Conservation (phyloP, 2,113 vertebrate genomes). For the Riparia riparia region DNA sequence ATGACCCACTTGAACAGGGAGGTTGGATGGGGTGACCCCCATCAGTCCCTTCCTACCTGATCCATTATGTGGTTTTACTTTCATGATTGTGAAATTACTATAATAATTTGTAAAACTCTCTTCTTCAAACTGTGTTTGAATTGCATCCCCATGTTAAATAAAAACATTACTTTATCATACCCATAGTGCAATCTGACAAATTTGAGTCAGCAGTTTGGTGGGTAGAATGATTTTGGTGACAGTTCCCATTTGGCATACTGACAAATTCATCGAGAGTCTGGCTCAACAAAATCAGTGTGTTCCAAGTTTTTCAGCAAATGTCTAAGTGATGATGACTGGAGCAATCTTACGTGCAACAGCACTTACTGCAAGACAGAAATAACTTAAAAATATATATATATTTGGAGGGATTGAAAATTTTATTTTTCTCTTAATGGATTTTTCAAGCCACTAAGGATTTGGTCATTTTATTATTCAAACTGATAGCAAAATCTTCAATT, state of each 20-base stretch:
- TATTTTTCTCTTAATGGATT: background rate
- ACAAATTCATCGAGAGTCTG: background rate
- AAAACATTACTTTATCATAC: background rate
- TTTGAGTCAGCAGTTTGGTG: background rate
- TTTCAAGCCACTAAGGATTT: background rate
- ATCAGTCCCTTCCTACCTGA: background rate
- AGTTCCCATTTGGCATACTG: background rate
- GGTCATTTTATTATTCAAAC: background rate
- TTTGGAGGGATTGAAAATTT: background rate
- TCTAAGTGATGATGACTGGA: background rate
- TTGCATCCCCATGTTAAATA: background rate
- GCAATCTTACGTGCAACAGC: background rate
- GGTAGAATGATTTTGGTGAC: background rate
- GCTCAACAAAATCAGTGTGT: background rate
- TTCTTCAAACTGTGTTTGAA: background rate
- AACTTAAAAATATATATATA: background rate
- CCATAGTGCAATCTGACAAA: background rate
- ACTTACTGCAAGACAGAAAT: background rate
- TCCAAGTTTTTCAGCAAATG: background rate
- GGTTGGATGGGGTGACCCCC: fast-evolving
- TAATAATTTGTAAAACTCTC: background rate
- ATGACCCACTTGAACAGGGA: background rate
- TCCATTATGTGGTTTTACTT: background rate
- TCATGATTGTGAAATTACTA: background rate
- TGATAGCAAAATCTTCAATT: background rate